Evolutionary conservation across 2,113 vertebrate genomes (phyloP).

Genomic region (Bufo bufo): DNA sequence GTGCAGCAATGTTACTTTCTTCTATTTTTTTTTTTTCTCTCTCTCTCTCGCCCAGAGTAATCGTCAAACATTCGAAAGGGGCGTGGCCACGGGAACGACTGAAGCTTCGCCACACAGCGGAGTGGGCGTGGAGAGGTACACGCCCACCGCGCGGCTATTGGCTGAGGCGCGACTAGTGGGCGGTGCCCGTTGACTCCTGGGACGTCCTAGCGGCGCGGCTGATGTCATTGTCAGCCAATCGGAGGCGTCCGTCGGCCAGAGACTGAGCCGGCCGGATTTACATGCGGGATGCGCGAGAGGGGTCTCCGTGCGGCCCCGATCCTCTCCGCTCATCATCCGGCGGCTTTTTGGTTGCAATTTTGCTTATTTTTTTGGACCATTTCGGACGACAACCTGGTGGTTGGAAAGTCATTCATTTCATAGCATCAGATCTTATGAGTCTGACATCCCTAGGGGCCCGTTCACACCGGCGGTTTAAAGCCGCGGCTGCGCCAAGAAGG

Average conservation of each 20-base stretch:
- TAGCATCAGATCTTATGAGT: no score
- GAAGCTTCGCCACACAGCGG: not conserved
- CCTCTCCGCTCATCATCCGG: no score
- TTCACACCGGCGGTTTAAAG: no score
- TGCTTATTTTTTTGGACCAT: no score
- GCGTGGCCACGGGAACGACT: not conserved
- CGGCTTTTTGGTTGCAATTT: no score
- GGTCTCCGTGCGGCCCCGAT: no score
- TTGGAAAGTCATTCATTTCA: no score
- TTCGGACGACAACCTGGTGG: no score
- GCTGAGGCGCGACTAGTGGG: constrained; percentile 57
- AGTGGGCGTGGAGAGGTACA: constrained; percentile 15
- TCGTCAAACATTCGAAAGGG: constrained; percentile 71
- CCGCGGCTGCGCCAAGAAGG: no score
- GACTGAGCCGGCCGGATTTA: constrained; percentile 60
- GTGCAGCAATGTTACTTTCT: constrained; percentile 88
- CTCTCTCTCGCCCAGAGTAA: constrained; percentile 80
- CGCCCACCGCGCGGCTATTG: not conserved
- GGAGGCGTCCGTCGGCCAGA: constrained; percentile 66
- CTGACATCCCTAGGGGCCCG: no score
- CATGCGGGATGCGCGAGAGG: not conserved
- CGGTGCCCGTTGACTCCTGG: constrained; percentile 61
- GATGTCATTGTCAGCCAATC: constrained; percentile 94
- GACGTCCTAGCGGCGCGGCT: constrained; percentile 64
- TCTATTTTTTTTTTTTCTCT: not conserved